Conservation (phyloP, 2,888 invertebrate genomes). For the Epirrita christyi region DNA sequence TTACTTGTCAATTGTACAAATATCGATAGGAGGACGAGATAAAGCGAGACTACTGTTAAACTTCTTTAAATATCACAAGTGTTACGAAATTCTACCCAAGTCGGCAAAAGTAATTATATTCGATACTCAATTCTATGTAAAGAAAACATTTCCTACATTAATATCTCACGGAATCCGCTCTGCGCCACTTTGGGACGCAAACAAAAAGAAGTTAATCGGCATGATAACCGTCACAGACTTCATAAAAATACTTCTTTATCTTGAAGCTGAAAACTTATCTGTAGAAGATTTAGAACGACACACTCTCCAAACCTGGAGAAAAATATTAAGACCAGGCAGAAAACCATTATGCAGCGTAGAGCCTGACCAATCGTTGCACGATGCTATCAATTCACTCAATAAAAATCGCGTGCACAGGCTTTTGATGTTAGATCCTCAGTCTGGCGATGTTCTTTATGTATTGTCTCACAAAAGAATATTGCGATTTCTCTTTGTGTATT, state of each 20-base stretch:
- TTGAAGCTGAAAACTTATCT: conserved; percentile 70
- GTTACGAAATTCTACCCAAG: conserved; percentile 79
- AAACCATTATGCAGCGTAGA: conserved; percentile 72
- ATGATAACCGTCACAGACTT: conserved; percentile 82
- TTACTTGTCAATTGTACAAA: conserved; percentile 80
- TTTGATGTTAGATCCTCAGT: conserved; percentile 70
- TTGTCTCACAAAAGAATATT: conserved; percentile 79
- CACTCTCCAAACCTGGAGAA: conserved; percentile 77
- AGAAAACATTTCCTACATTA: conserved; percentile 78
- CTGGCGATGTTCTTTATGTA: conserved; percentile 76
- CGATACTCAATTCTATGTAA: conserved; percentile 78
- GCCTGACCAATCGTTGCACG: conserved; percentile 77
- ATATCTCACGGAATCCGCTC: conserved; percentile 80
- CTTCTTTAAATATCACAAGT: conserved; percentile 81
- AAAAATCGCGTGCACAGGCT: conserved; percentile 77
- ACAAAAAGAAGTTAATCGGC: conserved; percentile 73
- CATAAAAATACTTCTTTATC: conserved; percentile 73
- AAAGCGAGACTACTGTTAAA: conserved; percentile 77
- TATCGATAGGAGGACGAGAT: conserved; percentile 78
- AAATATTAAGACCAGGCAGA: conserved; percentile 68
- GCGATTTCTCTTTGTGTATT: conserved; percentile 77
- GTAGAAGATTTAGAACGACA: conserved; percentile 78
- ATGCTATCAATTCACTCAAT: conserved; percentile 75
- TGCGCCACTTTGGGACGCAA: conserved; percentile 78
- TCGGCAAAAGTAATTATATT: conserved; percentile 82